Base-by-base conservation (phyloP, 2,888 invertebrate species). In the Caenorhabditis macrosperma region DNA sequence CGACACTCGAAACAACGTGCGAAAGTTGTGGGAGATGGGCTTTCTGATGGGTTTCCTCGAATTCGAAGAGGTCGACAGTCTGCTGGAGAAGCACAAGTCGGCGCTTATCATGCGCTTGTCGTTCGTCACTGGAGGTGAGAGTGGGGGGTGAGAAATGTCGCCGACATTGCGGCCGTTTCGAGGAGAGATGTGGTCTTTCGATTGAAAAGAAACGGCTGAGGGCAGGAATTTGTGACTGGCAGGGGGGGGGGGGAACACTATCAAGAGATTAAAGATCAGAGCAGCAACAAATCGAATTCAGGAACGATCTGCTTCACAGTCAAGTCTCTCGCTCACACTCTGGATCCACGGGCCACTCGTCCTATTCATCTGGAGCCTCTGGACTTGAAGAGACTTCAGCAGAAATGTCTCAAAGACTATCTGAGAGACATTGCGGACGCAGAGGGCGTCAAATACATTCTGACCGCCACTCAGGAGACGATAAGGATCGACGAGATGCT, bases 321-420 rank as follows among this genome's bases (percentile, higher is more conserved):
- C 41, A 87, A 86, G 57, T 86, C 89, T 7, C 80, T 82, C 24
- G 88, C 87, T 3, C 89, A 89, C 50, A 85, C 86, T 7, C 50
- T 83, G 17, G 82, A 81, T 46, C 48, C 80, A 2, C 66, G 78
- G 20, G 78, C 82, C 1, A 85, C 82, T 24, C 81, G 78, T 48
- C 86, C 86, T 10, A 87, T 90, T 69, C 89, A 90, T 72, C 63
- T 90, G 66, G 90, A 90, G 74, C 90, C 90, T 6, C 66, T 90
- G 46, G 90, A 90, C 71, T 61, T 90, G 72, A 90, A 90, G 57
- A 85, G 86, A 67, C 82, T 90, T 4, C 89, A 89, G 67, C 87
- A 87, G 17, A 90, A 90, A 69, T 89, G 89, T 82, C 81, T 90
- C 20, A 86, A 82, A 71, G 89, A 90, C 59, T 90, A 90, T 75